phyloP scores from a whole-genome alignment of 2,797 vertebrate species.

The Micropoecilia bifurca region DNA sequence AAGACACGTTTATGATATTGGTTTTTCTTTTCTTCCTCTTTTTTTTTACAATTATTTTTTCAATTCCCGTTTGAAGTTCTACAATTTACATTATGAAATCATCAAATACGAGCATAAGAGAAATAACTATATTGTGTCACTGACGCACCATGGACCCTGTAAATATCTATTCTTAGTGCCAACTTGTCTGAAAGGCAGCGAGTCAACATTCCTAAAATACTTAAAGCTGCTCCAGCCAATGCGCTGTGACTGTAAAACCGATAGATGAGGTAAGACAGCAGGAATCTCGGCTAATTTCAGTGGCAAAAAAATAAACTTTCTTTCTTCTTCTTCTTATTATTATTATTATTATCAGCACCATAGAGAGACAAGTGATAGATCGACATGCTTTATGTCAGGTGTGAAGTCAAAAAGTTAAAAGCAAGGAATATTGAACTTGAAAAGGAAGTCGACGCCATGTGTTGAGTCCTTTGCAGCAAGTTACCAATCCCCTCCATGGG shows the following conservation, averaged over 20 bases:
- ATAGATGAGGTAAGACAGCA: slow-evolving; percentile 79
- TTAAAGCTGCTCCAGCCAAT: slow-evolving; percentile 52
- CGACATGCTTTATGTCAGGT: neutral
- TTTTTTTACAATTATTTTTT: rapidly evolving
- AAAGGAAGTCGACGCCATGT: neutral
- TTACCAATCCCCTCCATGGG: rapidly evolving
- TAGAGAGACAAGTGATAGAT: too few species aligned
- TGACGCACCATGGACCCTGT: neutral
- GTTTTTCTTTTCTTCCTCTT: neutral
- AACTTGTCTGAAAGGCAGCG: slow-evolving; percentile 41
- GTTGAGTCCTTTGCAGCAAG: neutral
- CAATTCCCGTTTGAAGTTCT: neutral
- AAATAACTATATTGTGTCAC: neutral
- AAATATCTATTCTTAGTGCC: slow-evolving; percentile 66
- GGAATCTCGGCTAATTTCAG: slow-evolving; percentile 66
- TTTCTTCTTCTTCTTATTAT: neutral
- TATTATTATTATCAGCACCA: neutral
- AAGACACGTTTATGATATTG: neutral
- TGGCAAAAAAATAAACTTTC: neutral
- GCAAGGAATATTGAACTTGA: neutral
- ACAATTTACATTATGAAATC: neutral
- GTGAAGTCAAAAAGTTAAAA: neutral
- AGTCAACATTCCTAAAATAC: slow-evolving; percentile 75
- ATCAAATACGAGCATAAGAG: neutral
- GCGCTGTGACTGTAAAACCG: slow-evolving; percentile 62